phyloP scores from a whole-genome alignment of 1,140 invertebrate genomes.

The Scaptomyza hsui region DNA sequence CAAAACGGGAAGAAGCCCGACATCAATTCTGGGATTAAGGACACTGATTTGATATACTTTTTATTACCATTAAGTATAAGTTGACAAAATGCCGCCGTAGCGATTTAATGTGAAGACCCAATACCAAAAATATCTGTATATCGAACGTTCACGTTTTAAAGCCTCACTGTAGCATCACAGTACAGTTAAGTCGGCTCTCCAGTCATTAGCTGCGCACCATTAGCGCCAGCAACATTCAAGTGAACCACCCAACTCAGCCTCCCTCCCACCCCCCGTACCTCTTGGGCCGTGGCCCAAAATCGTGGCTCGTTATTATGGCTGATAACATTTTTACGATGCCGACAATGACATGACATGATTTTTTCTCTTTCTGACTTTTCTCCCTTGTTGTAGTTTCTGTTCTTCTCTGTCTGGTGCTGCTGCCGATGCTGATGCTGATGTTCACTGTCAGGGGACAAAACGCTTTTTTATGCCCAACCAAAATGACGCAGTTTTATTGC shows the following conservation, averaged over 20 bases:
- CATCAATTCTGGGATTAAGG: constrained; percentile 82
- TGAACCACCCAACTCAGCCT: constrained; percentile 20
- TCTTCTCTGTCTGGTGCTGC: constrained; percentile 16
- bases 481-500: constrained; percentile 82
- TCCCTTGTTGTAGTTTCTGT: background rate
- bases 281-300: constrained; percentile 60
- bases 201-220: constrained; percentile 81
- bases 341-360: constrained; percentile 83
- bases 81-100: constrained; percentile 64
- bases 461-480: constrained; percentile 77
- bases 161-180: constrained; percentile 23
- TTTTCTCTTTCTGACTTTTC: constrained; percentile 43
- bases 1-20: constrained; percentile 59
- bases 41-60: constrained; percentile 84
- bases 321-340: constrained; percentile 83
- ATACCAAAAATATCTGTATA: constrained; percentile 19
- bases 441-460: constrained; percentile 75
- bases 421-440: constrained; percentile 62
- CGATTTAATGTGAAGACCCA: constrained; percentile 53
- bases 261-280: background rate
- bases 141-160: constrained; percentile 71
- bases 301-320: constrained; percentile 82
- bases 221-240: constrained; percentile 70
- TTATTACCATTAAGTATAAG: constrained; percentile 83
- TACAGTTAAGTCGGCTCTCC: constrained; percentile 28